Evolutionary conservation across 23 tunicate species (phyloP).

Genomic region (Ascidia mentula): DNA sequence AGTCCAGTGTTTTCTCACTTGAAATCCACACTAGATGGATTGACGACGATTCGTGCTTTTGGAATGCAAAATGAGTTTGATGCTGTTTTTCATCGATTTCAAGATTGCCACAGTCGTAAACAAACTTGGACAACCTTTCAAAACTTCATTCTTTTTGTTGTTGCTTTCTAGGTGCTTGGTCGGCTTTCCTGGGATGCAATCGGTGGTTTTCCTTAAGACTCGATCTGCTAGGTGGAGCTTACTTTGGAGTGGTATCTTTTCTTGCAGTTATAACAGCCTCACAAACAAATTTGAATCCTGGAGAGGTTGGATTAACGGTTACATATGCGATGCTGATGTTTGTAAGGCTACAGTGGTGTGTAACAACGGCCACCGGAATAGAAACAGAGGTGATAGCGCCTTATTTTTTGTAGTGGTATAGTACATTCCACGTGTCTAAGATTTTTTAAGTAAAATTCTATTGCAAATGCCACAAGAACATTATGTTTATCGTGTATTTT

Average conservation of each 20-base stretch:
- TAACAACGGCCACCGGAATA: slow-evolving; percentile 57
- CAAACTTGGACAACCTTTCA: too few relatives aligned
- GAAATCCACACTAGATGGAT: slow-evolving; percentile 62
- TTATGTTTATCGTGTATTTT: too few relatives aligned
- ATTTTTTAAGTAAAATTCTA: too few relatives aligned
- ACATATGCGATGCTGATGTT: slow-evolving; percentile 51
- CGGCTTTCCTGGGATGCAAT: slow-evolving; percentile 26
- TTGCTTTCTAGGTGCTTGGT: slow-evolving; percentile 91
- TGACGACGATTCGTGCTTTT: slow-evolving; percentile 72
- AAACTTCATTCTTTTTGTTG: too few relatives aligned
- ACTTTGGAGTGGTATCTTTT: slow-evolving; percentile 42
- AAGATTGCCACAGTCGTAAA: slow-evolving; percentile 83
- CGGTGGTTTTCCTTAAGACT: slow-evolving; percentile 84
- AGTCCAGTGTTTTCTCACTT: slow-evolving; percentile 86
- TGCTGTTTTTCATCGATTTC: slow-evolving; percentile 44
- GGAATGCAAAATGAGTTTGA: slow-evolving; percentile 42
- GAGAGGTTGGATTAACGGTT: slow-evolving; percentile 66
- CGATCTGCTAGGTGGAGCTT: slow-evolving; percentile 50
- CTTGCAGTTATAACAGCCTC: slow-evolving; percentile 20
- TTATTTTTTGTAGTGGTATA: too few relatives aligned
- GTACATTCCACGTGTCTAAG: too few relatives aligned
- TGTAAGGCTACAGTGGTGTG: slow-evolving; percentile 79
- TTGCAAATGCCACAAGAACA: too few relatives aligned
- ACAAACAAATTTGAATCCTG: slow-evolving; percentile 25
- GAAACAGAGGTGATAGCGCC: slow-evolving; percentile 86